Base-by-base conservation (phyloP, 2,888 invertebrate genomes). In the Acanthosepion lycidas region DNA sequence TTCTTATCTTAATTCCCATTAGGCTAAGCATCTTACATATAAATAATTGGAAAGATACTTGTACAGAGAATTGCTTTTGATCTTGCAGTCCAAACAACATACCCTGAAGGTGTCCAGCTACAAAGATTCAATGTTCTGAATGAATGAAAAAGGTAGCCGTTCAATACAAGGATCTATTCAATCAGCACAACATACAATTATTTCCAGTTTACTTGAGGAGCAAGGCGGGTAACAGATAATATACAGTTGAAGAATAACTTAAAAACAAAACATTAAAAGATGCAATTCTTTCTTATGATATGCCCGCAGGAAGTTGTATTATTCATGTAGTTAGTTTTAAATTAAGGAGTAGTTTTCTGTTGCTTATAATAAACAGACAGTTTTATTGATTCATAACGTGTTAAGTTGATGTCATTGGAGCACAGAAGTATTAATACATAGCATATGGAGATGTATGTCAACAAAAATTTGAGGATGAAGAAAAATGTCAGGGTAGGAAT, bases 281-380 rank as follows among this genome's bases (percentile, higher is more conserved):
- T n/a, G 12, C n/a, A 33, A 33, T 78, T n/a, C n/a, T 78, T 78
- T 78, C 78, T 78, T 78, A n/a, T 33, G 33, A 78, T 12, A 15
- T 78, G n/a, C n/a, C 78, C 9, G 23, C n/a, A 78, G 78, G 78
- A n/a, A 78, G 78, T 78, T 78, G 78, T 78, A n/a, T 33, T 78
- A 78, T 78, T n/a, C 78, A n/a, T 78, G n/a, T 78, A n/a, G 78
- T 78, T 78, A 78, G n/a, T 78, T 78, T 78, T 78, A n/a, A 78
- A 15, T 78, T 33, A n/a, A 33, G n/a, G n/a, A 15, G 9, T 78
- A n/a, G 2, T 78, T 78, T 78, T 78, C n/a, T 33, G 15, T 4
- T 15, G 4, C n/a, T 78, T 33, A 12, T n/a, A n/a, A 78, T 78
- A n/a, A n/a, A 59, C 23, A 59, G 59, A 59, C 23, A 59, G 23